Evolutionary conservation across 2,797 vertebrate genomes (phyloP).

Genomic region (Tenualosa ilisha): DNA sequence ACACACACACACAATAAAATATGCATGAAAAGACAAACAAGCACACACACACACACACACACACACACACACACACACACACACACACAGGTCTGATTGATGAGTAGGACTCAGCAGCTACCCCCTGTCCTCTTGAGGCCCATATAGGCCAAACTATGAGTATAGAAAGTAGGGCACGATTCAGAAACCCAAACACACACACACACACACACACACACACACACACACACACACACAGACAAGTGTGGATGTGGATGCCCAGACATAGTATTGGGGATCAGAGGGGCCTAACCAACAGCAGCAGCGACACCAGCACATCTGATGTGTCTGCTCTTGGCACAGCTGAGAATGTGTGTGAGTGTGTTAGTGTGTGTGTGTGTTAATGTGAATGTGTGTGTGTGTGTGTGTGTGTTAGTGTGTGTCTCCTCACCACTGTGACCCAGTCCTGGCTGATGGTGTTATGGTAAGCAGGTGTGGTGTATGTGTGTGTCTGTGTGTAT

Average conservation of each 20-base stretch:
- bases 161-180: neutral
- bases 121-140: neutral
- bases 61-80: conserved; percentile 3
- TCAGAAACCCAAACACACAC: neutral
- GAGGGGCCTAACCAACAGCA: neutral
- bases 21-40: neutral
- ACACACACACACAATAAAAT: neutral
- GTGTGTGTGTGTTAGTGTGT: neutral
- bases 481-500: neutral
- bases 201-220: no score
- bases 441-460: no score
- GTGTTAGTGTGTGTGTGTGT: neutral
- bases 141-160: neutral
- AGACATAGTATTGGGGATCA: neutral
- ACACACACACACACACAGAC: no score
- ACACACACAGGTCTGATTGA: neutral
- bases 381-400: neutral
- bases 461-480: no score
- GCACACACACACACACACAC: neutral
- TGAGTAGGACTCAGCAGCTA: neutral
- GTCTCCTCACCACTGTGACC: no score
- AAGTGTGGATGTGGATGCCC: neutral
- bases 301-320: neutral
- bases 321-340: neutral
- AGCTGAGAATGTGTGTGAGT: neutral